Percentiles rank a stretch among this genome's conserved stretches.
phyloP scores from a whole-genome alignment of 2,797 vertebrate species.

The Phyllotis vaccarum region DNA sequence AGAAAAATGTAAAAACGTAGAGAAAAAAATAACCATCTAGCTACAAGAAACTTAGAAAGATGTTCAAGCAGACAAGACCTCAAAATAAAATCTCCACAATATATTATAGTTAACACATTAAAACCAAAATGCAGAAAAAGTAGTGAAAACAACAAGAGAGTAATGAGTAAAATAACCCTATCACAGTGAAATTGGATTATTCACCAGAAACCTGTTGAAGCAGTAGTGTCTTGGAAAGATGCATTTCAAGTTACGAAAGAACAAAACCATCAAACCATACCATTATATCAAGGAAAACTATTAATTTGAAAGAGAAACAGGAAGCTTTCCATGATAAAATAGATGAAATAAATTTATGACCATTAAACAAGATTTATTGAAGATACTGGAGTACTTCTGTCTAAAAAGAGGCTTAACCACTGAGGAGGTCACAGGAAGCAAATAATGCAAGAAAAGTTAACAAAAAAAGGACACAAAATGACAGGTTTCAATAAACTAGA shows the following conservation, averaged over 20 bases:
- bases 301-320: background rate
- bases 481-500: background rate
- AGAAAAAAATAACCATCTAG: background rate
- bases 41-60: background rate
- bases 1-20: background rate
- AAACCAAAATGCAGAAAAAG: background rate
- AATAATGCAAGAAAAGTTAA: background rate
- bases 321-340: background rate
- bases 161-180: background rate
- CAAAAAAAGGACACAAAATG: background rate
- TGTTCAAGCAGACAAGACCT: background rate
- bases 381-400: background rate
- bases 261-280: background rate
- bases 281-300: background rate
- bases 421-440: background rate
- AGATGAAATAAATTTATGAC: background rate
- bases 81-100: background rate
- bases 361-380: background rate
- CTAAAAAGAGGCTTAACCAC: background rate
- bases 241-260: background rate
- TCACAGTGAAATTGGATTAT: background rate
- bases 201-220: background rate
- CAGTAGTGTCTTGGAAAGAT: background rate
- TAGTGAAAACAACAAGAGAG: background rate
- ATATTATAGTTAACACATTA: background rate